These are phyloP conservation scores for Onchidella celtica DNA, from an alignment of 2,888 invertebrate species.

Conservation along the genomic window DNA sequence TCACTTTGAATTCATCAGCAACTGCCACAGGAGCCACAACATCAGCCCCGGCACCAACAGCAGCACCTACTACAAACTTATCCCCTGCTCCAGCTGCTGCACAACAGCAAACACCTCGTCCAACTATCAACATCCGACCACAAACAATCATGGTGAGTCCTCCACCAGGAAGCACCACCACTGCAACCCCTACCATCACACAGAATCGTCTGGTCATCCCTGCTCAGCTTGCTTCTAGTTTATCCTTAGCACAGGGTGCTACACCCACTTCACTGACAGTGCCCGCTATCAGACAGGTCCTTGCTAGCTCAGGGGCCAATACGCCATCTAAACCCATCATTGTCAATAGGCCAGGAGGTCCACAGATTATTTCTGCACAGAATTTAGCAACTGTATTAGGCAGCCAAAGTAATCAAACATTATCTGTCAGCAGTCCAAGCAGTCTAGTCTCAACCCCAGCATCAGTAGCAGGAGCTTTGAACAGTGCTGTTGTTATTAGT, in stretches of 20 bases:
- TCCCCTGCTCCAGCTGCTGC: slow-evolving; percentile 28
- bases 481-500: slow-evolving; percentile 47
- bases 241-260: background rate
- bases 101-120: slow-evolving; percentile 40
- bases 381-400: slow-evolving; percentile 28
- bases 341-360: slow-evolving; percentile 35
- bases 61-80: slow-evolving; percentile 28
- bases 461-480: slow-evolving; percentile 15
- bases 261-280: slow-evolving; percentile 40
- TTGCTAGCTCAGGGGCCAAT: slow-evolving; percentile 8
- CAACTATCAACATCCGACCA: slow-evolving; percentile 55
- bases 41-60: slow-evolving; percentile 48
- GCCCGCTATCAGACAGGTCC: slow-evolving; percentile 42
- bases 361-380: slow-evolving; percentile 44
- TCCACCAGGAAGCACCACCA: slow-evolving; percentile 52
- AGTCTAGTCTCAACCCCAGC: slow-evolving; percentile 5
- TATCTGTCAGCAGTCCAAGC: background rate
- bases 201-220: slow-evolving; percentile 60
- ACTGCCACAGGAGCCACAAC: too few relatives aligned
- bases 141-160: slow-evolving; percentile 54
- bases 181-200: slow-evolving; percentile 47
- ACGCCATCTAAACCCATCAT: slow-evolving; percentile 32
- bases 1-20: slow-evolving; percentile 81
- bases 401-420: background rate
- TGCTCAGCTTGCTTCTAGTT: slow-evolving; percentile 47